phyloP scores from a whole-genome alignment of 2,888 invertebrate genomes.

The Zhengitettix transpicula region DNA sequence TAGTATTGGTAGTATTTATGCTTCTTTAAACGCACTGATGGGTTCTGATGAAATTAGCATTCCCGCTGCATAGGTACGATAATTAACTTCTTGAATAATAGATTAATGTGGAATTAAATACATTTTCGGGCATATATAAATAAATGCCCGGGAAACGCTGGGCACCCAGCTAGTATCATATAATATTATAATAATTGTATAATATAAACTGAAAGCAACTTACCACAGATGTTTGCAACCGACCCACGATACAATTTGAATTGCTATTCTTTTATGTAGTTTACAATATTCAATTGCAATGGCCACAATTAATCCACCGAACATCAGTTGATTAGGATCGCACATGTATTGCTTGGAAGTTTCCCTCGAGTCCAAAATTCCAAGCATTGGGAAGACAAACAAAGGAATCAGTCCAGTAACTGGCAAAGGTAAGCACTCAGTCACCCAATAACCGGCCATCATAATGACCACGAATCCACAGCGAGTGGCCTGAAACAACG shows the following conservation, averaged over 20 bases:
- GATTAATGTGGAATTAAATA: too few species aligned
- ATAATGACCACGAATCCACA: background rate
- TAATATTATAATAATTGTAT: too few species aligned
- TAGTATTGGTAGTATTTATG: too few species aligned
- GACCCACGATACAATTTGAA: conserved; percentile 62
- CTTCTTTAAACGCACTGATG: too few species aligned
- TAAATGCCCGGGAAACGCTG: too few species aligned
- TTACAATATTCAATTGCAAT: conserved; percentile 81
- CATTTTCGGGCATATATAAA: too few species aligned
- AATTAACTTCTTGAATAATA: too few species aligned
- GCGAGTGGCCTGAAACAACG: background rate
- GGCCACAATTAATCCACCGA: conserved; percentile 76
- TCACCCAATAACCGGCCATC: background rate
- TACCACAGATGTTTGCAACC: conserved; percentile 57
- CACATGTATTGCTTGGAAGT: background rate
- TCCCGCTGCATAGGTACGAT: too few species aligned
- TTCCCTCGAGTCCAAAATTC: background rate
- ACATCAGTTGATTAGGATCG: background rate
- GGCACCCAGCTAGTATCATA: too few species aligned
- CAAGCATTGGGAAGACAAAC: background rate
- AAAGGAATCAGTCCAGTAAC: background rate
- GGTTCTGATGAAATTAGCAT: too few species aligned
- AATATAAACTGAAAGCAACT: conserved; percentile 6
- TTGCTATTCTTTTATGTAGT: conserved; percentile 70
- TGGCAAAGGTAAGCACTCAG: background rate